phyloP scores from a whole-genome alignment of 1,140 invertebrate species.

The Acarapis woodi region DNA sequence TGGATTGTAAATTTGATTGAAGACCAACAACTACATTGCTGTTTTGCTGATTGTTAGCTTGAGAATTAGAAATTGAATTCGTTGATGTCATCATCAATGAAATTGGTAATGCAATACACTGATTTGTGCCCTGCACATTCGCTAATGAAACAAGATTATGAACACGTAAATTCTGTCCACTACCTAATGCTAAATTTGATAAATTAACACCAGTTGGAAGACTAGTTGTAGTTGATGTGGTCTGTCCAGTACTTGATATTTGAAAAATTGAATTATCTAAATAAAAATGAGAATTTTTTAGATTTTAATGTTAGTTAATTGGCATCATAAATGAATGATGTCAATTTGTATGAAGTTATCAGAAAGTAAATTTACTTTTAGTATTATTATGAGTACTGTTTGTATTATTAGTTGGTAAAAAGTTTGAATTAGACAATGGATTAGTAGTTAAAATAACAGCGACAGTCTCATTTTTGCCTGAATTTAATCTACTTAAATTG shows the following conservation, averaged over 20 bases:
- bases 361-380: background rate
- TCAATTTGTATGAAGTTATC: background rate
- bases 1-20: too few species aligned
- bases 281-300: background rate
- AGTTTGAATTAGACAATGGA: too few species aligned
- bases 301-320: background rate
- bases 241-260: background rate
- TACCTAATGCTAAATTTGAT: background rate
- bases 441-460: too few species aligned
- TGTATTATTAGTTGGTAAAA: too few species aligned
- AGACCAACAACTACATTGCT: too few species aligned
- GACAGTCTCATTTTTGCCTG: too few species aligned
- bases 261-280: background rate
- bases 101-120: background rate
- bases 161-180: background rate
- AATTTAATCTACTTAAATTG: too few species aligned
- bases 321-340: background rate
- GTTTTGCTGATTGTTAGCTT: too few species aligned
- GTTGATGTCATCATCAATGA: background rate
- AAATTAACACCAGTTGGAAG: background rate
- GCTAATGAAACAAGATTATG: slow-evolving; percentile 1
- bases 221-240: background rate
- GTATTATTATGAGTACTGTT: too few species aligned
- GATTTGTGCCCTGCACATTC: background rate
- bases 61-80: too few species aligned